Evolutionary conservation across 1,140 invertebrate genomes (phyloP).

Genomic region (Octopus sinensis): DNA sequence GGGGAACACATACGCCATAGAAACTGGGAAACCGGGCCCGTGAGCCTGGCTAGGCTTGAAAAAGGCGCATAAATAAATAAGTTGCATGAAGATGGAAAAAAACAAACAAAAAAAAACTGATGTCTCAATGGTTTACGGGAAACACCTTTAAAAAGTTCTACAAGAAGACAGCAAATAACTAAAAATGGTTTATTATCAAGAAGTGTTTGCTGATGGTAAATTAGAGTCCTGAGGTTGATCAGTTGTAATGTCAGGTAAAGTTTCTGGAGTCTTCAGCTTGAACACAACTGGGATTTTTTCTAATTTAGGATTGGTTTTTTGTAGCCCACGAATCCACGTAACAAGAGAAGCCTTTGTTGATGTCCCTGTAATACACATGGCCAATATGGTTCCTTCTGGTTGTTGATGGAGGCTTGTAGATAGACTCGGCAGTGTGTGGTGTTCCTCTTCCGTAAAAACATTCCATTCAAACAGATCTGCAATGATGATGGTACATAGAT

Average conservation of each 20-base stretch:
- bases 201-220: too few species aligned
- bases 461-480: constrained; percentile 38
- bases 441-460: constrained; percentile 41
- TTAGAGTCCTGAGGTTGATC: too few species aligned
- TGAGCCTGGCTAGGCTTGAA: too few species aligned
- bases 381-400: constrained; percentile 85
- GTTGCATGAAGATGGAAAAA: too few species aligned
- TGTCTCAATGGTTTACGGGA: too few species aligned
- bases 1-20: too few species aligned
- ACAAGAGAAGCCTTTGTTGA: constrained; percentile 72
- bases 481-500: neutral
- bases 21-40: too few species aligned
- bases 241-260: constrained; percentile 19
- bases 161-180: too few species aligned
- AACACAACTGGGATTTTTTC: constrained; percentile 77
- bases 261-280: constrained; percentile 60
- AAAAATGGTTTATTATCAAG: too few species aligned
- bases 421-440: constrained; percentile 32
- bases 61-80: too few species aligned
- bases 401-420: constrained; percentile 81
- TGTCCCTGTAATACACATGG: constrained; percentile 82
- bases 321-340: constrained; percentile 86
- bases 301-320: constrained; percentile 75
- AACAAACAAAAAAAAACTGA: too few species aligned
- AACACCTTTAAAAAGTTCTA: too few species aligned